Evolutionary conservation across 1,140 invertebrate species (phyloP).

Genomic region (Formica exsecta): DNA sequence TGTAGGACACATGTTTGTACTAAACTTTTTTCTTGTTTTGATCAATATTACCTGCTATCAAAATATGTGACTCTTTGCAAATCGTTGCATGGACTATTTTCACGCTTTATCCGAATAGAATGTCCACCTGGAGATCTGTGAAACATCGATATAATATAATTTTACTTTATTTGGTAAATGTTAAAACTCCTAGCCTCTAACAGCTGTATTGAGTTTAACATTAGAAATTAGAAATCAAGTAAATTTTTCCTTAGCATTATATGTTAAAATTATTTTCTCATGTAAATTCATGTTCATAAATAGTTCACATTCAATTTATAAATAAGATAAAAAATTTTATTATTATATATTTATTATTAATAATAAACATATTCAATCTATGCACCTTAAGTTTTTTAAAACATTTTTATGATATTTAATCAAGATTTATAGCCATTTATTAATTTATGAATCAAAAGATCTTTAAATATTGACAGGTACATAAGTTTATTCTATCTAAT

Average conservation of each 20-base stretch:
- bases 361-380: too few species aligned
- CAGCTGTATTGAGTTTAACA: background rate
- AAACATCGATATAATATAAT: background rate
- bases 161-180: conserved; percentile 5
- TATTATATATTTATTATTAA: too few species aligned
- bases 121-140: conserved; percentile 84
- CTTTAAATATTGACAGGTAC: too few species aligned
- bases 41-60: too few species aligned
- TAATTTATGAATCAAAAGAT: background rate
- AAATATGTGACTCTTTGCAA: conserved; percentile 70
- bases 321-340: too few species aligned
- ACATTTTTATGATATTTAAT: background rate
- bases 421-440: background rate
- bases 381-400: too few species aligned
- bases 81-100: conserved; percentile 85
- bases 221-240: background rate
- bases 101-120: conserved; percentile 81
- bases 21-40: too few species aligned
- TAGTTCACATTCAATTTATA: too few species aligned
- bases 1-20: too few species aligned
- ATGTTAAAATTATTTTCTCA: too few species aligned
- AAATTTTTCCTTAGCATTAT: too few species aligned
- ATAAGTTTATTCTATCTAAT: conserved; percentile 1
- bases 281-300: too few species aligned
- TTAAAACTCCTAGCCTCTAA: background rate